These are phyloP conservation scores for Cantharis rustica DNA, from an alignment of 2,888 invertebrate species.

Conservation along the genomic window DNA sequence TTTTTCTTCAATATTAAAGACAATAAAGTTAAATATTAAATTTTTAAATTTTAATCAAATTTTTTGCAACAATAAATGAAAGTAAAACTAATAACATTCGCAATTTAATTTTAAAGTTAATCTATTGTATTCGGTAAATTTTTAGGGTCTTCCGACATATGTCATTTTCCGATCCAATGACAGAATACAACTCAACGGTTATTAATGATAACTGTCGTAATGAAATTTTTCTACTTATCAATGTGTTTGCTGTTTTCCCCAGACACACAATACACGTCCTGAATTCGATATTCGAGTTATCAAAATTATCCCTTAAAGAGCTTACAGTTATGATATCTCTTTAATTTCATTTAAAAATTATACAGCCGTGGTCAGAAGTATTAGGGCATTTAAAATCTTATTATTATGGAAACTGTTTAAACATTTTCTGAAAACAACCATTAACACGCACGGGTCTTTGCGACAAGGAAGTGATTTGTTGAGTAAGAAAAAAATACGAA, in stretches of 20 bases:
- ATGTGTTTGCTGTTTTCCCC: slow-evolving; percentile 27
- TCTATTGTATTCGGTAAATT: background rate
- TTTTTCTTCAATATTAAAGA: no score
- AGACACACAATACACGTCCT: slow-evolving; percentile 19
- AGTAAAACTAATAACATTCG: no score
- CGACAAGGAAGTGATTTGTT: no score
- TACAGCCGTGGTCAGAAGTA: background rate
- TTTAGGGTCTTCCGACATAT: slow-evolving; percentile 17
- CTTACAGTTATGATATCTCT: background rate
- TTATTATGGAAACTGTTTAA: no score
- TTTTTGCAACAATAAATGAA: no score
- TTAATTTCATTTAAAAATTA: background rate
- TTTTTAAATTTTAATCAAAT: background rate
- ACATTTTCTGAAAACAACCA: no score
- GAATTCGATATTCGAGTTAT: slow-evolving; percentile 21
- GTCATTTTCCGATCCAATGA: slow-evolving; percentile 28
- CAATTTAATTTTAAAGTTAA: background rate
- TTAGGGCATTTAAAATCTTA: no score
- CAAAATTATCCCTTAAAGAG: background rate
- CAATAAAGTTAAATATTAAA: no score
- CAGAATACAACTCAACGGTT: slow-evolving; percentile 27
- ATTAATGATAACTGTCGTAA: slow-evolving; percentile 30
- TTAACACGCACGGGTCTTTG: no score
- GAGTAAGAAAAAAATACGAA: no score
- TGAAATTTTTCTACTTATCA: slow-evolving; percentile 29